These are phyloP conservation scores for Platycnemis pennipes DNA, from an alignment of 2,888 invertebrate genomes.

Conservation along the genomic window DNA sequence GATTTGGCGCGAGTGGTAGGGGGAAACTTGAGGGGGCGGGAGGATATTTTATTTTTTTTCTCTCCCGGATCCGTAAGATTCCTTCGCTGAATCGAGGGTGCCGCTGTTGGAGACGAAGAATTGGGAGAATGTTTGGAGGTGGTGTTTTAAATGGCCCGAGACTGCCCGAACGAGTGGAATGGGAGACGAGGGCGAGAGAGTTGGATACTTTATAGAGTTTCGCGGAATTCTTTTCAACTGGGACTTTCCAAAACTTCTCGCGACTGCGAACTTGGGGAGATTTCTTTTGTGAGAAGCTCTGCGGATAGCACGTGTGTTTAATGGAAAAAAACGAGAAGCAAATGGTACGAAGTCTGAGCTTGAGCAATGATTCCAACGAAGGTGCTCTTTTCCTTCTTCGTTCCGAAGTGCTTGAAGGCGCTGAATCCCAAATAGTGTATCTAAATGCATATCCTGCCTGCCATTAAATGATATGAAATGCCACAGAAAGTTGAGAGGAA, in stretches of 20 bases:
- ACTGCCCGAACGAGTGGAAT: background rate
- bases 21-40: background rate
- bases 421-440: background rate
- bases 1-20: background rate
- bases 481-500: background rate
- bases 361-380: background rate
- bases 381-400: background rate
- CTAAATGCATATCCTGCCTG: background rate
- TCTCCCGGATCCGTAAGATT: background rate
- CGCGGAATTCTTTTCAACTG: background rate
- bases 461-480: background rate
- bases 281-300: background rate
- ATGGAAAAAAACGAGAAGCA: background rate
- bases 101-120: background rate
- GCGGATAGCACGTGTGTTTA: background rate
- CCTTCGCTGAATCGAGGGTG: background rate
- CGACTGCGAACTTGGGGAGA: background rate
- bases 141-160: conserved; percentile 5
- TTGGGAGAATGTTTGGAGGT: background rate
- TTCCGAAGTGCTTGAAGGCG: background rate
- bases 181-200: background rate
- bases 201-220: conserved; percentile 3
- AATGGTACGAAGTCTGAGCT: background rate
- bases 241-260: background rate
- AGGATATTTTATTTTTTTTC: background rate